Conservation (phyloP, 2,113 vertebrate genomes). For the Monopterus albus region DNA sequence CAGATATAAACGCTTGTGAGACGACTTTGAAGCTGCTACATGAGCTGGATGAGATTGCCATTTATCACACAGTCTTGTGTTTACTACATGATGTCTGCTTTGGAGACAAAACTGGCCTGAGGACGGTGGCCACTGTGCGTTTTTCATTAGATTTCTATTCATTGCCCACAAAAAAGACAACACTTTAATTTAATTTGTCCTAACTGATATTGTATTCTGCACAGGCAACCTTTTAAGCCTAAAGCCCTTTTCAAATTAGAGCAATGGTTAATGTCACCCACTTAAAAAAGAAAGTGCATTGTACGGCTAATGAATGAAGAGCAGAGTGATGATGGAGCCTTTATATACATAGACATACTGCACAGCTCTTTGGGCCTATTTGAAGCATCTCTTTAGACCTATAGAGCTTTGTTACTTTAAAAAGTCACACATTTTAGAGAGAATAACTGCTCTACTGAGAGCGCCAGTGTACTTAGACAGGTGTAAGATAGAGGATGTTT, state of each 20-base stretch:
- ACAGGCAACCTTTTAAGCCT: conserved; percentile 33
- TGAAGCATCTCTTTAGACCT: background rate
- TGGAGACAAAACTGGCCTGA: conserved; percentile 14
- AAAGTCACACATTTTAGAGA: background rate
- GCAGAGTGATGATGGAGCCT: conserved; percentile 9
- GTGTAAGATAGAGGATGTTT: background rate
- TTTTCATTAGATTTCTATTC: conserved; percentile 43
- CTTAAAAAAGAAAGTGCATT: conserved; percentile 10
- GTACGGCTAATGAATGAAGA: conserved; percentile 27
- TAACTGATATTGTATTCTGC: conserved; percentile 33
- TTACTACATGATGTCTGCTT: conserved; percentile 24
- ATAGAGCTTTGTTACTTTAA: background rate
- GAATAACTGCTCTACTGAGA: background rate
- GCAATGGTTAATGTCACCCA: conserved; percentile 39
- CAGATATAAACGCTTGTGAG: conserved; percentile 41
- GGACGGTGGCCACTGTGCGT: background rate
- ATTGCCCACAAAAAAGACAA: conserved; percentile 29
- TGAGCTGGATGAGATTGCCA: conserved; percentile 11
- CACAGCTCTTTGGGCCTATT: background rate
- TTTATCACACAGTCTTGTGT: conserved; percentile 5
- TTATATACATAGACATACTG: background rate
- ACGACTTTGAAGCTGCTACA: conserved; percentile 33
- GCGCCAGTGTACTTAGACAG: background rate
- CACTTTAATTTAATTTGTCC: conserved; percentile 44
- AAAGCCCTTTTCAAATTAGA: conserved; percentile 52